These are phyloP conservation scores for Cremastinae sp. DNA, from an alignment of 2,888 invertebrate genomes.

Conservation along the genomic window DNA sequence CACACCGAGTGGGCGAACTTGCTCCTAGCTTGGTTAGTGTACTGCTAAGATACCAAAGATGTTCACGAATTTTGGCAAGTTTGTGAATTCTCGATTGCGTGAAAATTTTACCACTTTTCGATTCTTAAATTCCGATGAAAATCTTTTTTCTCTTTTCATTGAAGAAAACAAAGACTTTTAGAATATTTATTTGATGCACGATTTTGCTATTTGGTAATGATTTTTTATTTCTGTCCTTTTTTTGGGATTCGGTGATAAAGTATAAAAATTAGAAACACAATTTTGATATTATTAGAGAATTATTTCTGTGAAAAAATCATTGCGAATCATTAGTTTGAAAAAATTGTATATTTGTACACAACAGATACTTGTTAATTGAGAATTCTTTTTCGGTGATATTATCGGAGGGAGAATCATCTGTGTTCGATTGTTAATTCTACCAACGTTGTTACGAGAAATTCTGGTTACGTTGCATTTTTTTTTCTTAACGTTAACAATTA, in stretches of 20 bases:
- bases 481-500: slow-evolving; percentile 22
- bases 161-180: no score
- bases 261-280: no score
- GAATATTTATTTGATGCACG: no score
- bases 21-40: slow-evolving; percentile 47
- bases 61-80: slow-evolving; percentile 39
- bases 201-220: no score
- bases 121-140: neutral
- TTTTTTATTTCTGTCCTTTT: no score
- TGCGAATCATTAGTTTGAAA: slow-evolving; percentile 10
- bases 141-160: neutral
- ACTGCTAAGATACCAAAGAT: slow-evolving; percentile 65
- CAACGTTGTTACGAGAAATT: slow-evolving; percentile 46
- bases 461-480: slow-evolving; percentile 56
- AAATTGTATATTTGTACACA: slow-evolving; percentile 17
- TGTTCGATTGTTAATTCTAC: slow-evolving; percentile 58
- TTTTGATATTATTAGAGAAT: no score
- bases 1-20: slow-evolving; percentile 28
- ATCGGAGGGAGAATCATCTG: slow-evolving; percentile 37
- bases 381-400: slow-evolving; percentile 28
- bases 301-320: neutral
- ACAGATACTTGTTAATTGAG: slow-evolving; percentile 27
- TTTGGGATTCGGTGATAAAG: no score
- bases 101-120: neutral
- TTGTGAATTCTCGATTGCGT: slow-evolving; percentile 12